Base-by-base conservation (phyloP, 2,797 vertebrate genomes). In the Cyprinodon diabolis region DNA sequence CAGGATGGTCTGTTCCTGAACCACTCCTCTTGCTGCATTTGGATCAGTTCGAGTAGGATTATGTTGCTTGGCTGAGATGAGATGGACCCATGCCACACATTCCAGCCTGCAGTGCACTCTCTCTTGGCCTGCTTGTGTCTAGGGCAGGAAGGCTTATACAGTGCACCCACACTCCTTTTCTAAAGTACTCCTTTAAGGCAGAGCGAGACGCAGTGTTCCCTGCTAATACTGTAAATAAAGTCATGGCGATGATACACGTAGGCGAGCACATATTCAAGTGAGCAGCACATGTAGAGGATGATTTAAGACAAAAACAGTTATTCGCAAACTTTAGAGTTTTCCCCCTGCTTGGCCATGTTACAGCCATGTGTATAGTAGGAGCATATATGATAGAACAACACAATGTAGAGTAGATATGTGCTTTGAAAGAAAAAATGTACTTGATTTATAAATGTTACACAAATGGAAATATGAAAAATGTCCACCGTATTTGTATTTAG, bases 61-160 rank as follows among this genome's bases (percentile, higher is more conserved):
- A 72, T 76, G 74, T 8, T 51, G 63, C 84, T 83, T 1, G 43
- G 80, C 80, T 83, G 83, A 80, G 88, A 89, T 89, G 75, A 72
- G 66, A 80, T 90, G 86, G 84, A 86, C 30, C 63, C 10, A 2
- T 77, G 79, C 90, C 90, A 86, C 0, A n/a, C 87, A 92, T 92
- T 92, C 88, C 90, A 80, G 77, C 55, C 71, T 23, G 48, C 75
- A 17, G 72, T 71, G 23, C 1, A 55, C 54, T 82, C 76, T 72
- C 66, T 23, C 65, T 68, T 91, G 86, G 78, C 83, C 81, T 83
- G 91, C 85, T 86, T 91, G 76, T 87, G 81, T 85, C 66, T 43
- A 49, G 13, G 57, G 19, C 51, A 60, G 30, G 51, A 40, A 72
- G 56, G 63, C 56, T 76, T 8, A 9, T 66, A 62, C 35, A 47